Evolutionary conservation across 2,888 invertebrate genomes (phyloP), one percentile per base, ranked within the genome.

Genomic region (Galeopsomyia nigrocyanea): DNA sequence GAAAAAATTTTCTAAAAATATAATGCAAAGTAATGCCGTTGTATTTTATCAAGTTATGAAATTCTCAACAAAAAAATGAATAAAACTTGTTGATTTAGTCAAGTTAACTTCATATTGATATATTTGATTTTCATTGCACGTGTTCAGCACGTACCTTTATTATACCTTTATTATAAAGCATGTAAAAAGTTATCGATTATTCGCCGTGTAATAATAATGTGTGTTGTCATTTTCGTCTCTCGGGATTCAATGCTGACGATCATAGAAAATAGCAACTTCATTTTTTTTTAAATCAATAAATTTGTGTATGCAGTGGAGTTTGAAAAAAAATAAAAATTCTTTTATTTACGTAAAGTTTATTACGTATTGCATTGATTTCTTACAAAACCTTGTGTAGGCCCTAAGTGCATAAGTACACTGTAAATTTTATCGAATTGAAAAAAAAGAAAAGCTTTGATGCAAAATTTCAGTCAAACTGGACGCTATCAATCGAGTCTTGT

Each of bases 331-430:
- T 63, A n/a, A 49, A 53, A 51, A 67, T 58, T 57, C 63, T 64
- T 65, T 72, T 31, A 71, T 68, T 72, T 58, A 68, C 62, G 62
- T 58, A 71, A 57, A 71, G 19, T 76, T 75, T 68, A 66, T 70
- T 68, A 70, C 61, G 63, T 75, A 73, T 70, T 68, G 57, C 49
- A 74, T 71, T 65, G 16, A 72, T 71, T 62, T 9, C 47, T 72
- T 70, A 72, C 69, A 72, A 69, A 75, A 68, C 13, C 51, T 63
- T 58, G 68, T 21, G 49, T 66, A 74, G 68, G 62, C 58, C 58
- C 66, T 71, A 64, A 53, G 68, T 71, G 71, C 71, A 49, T 50
- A 19, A 65, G 50, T 64, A 60, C 50, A 69, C 60, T 65, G 49
- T n/a, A 53, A 65, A 68, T 55, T 57, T 63, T 14, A 64, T 60